Conservation (phyloP, 2,888 invertebrate genomes). For the Melanostoma mellinum region DNA sequence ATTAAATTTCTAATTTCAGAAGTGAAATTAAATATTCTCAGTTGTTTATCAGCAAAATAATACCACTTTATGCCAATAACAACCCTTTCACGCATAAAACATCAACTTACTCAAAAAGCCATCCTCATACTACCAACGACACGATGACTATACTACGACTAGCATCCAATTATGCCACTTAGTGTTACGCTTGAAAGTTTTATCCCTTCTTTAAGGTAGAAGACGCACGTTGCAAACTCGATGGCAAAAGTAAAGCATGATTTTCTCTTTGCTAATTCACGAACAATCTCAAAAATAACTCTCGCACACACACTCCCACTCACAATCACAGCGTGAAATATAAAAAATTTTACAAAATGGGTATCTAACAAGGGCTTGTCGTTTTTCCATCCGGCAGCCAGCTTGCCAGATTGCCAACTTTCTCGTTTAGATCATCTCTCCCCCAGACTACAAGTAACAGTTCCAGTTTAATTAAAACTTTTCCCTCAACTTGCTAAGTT, state of each 20-base stretch:
- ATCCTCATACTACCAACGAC: neutral
- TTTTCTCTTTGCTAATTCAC: conserved; percentile 61
- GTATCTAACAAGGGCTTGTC: conserved; percentile 7
- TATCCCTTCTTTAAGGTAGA: neutral
- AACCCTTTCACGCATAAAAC: conserved; percentile 38
- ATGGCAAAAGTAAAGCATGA: conserved; percentile 43
- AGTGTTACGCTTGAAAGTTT: conserved; percentile 54
- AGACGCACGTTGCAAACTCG: neutral
- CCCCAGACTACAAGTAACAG: conserved; percentile 38
- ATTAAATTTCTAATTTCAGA: conserved; percentile 32
- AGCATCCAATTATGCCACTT: conserved; percentile 56
- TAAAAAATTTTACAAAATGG: conserved; percentile 10
- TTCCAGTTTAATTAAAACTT: conserved; percentile 69
- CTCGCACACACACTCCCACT: neutral
- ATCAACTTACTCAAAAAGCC: conserved; percentile 3
- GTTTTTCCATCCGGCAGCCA: neutral
- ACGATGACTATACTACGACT: neutral
- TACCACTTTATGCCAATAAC: conserved; percentile 17
- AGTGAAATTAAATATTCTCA: conserved; percentile 30
- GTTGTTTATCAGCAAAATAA: conserved; percentile 28
- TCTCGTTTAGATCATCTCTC: conserved; percentile 7
- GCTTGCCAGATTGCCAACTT: conserved; percentile 5
- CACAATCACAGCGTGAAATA: conserved; percentile 31
- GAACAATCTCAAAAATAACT: conserved; percentile 59
- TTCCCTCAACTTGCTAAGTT: conserved; percentile 52